Base-by-base conservation (phyloP, 2,888 invertebrate species). In the Gortyna flavago region DNA sequence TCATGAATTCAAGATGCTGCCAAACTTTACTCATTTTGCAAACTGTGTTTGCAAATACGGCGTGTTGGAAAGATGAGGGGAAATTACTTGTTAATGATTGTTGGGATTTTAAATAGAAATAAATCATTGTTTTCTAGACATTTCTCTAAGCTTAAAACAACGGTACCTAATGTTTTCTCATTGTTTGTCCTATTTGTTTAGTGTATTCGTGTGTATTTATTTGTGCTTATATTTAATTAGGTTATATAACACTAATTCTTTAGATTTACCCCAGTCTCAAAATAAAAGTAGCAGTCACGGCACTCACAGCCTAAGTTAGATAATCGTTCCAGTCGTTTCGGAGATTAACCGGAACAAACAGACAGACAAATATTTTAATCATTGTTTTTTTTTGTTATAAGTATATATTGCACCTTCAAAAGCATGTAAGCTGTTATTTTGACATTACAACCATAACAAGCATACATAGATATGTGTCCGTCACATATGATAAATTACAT, bases 1-100 rank as follows among this genome's bases (percentile, higher is more conserved):
- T n/a, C n/a, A n/a, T n/a, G n/a, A n/a, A n/a, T n/a, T 62, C 13
- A 18, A 3, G 41, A 44, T 51, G 72, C 66, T 85, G 86, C 70
- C 79, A 86, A 73, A 81, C 9, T 61, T 25, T 65, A 38, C 38
- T 54, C 18, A 21, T 44, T n/a, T n/a, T n/a, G n/a, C n/a, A n/a
- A n/a, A 57, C n/a, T n/a, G n/a, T 57, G 66, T 29, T n/a, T n/a
- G n/a, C 16, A 44, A 32, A 16, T 68, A 25, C 6, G 6, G 1
- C 11, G 8, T 3, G 29, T 54, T 41, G n/a, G 51, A n/a, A 25
- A 16, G 8, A 41, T 48, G 61, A 21, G 41, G 21, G 2, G 13
- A 38, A 29, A 25, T n/a, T 75, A 35, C 6, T 41, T 75, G 41
- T 57, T 11, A 32, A 18, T 48, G 2, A 13, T 5, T 44, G 18